Conservation (phyloP, 2,113 vertebrate genomes). For the Strix uralensis region DNA sequence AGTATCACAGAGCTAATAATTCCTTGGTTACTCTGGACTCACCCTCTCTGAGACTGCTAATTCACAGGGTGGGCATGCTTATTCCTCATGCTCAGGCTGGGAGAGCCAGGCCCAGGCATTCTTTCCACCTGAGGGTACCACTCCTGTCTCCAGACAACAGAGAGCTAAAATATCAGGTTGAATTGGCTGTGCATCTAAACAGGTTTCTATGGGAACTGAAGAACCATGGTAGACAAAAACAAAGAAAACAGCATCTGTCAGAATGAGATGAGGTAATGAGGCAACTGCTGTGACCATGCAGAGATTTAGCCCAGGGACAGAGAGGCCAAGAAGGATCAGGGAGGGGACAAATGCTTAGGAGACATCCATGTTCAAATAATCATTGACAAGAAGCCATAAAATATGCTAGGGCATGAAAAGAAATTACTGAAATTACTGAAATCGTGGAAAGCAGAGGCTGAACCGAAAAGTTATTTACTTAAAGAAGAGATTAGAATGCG, state of each 20-base stretch:
- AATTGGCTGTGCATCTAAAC: background rate
- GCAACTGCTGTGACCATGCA: background rate
- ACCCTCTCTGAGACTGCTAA: background rate
- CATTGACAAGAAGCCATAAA: slow-evolving; percentile 26
- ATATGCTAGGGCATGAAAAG: slow-evolving; percentile 25
- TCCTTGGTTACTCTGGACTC: background rate
- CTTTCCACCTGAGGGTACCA: background rate
- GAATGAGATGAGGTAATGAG: slow-evolving; percentile 21
- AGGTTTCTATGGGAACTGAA: slow-evolving; percentile 54
- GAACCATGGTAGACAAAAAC: background rate
- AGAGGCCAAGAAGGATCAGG: background rate
- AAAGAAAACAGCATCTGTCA: slow-evolving; percentile 42
- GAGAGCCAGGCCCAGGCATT: background rate
- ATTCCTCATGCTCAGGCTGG: background rate
- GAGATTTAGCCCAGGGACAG: slow-evolving; percentile 5
- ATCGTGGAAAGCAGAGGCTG: background rate
- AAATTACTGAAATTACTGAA: background rate
- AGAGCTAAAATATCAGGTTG: background rate
- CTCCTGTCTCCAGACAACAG: background rate
- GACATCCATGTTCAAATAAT: background rate
- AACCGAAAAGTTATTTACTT: background rate
- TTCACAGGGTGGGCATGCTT: background rate
- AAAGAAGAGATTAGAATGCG: background rate
- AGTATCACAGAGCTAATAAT: background rate
- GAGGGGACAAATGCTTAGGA: background rate